These are phyloP conservation scores for Oxygymnocypris stewartii DNA, from an alignment of 2,113 vertebrate species.

Conservation along the genomic window DNA sequence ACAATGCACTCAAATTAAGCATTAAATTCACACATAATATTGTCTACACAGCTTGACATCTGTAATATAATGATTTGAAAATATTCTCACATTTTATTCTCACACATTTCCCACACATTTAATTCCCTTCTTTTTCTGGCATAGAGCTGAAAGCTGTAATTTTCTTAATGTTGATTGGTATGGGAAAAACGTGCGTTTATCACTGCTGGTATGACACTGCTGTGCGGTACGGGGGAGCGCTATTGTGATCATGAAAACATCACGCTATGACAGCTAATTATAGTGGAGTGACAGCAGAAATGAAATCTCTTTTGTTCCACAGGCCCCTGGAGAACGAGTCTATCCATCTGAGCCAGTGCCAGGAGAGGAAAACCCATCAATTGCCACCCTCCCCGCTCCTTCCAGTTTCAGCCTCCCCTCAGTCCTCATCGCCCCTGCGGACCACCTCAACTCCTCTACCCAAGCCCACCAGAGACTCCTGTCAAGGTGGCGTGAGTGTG, in stretches of 20 bases:
- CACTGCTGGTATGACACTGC: conserved; percentile 6
- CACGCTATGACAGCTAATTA: conserved; percentile 37
- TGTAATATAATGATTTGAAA: conserved; percentile 11
- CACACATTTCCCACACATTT: background rate
- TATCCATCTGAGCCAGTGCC: conserved; percentile 58
- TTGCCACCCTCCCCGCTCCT: conserved; percentile 61
- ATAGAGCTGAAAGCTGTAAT: conserved; percentile 3
- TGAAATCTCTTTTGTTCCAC: conserved; percentile 40
- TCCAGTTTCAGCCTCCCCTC: conserved; percentile 56
- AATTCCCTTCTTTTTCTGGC: conserved; percentile 2
- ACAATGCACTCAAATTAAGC: background rate
- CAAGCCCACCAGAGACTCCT: conserved; percentile 34
- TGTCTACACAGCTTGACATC: background rate
- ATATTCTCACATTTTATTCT: background rate
- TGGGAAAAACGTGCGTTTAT: background rate
- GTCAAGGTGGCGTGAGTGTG: conserved; percentile 55
- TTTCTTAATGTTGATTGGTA: background rate
- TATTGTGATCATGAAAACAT: conserved; percentile 29
- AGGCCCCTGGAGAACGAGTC: conserved; percentile 62
- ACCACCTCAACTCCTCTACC: conserved; percentile 45
- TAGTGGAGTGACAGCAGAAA: conserved; percentile 34
- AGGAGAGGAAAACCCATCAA: conserved; percentile 56
- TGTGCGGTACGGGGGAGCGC: conserved; percentile 14
- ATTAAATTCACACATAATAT: background rate
- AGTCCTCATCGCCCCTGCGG: conserved; percentile 19